Evolutionary conservation across 1,140 invertebrate genomes (phyloP).

Genomic region (Lucilia cuprina): DNA sequence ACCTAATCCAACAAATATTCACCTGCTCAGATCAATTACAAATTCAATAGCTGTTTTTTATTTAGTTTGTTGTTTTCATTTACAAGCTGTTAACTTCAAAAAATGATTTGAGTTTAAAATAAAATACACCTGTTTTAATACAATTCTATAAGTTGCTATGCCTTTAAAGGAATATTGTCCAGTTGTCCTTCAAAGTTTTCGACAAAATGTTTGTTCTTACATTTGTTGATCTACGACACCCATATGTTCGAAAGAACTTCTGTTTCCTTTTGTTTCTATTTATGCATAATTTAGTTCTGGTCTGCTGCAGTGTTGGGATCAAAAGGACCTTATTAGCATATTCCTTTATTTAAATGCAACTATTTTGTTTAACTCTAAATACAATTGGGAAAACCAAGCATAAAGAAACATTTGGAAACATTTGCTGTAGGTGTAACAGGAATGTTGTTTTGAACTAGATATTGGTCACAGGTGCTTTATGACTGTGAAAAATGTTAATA

Average conservation of each 20-base stretch:
- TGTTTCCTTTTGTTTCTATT: not conserved
- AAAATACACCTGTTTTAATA: not conserved
- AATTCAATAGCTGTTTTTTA: not conserved
- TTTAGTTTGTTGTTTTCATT: not conserved
- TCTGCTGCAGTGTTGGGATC: not conserved
- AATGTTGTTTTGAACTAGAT: not conserved
- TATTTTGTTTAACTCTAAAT: not conserved
- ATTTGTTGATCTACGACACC: not conserved
- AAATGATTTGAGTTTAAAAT: not conserved
- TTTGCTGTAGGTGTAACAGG: conserved; percentile 6
- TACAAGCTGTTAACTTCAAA: not conserved
- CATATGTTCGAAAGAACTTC: not conserved
- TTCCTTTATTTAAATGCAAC: not conserved
- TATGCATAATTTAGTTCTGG: conserved; percentile 28
- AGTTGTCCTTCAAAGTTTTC: not conserved
- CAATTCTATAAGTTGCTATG: not conserved
- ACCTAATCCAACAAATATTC: not conserved
- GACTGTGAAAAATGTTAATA: not conserved
- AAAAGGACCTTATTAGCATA: conserved; percentile 23
- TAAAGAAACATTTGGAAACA: too few species aligned
- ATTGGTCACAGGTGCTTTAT: conserved; percentile 2
- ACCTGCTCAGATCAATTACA: not conserved
- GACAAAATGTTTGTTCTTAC: not conserved
- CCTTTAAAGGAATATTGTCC: not conserved
- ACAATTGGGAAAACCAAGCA: not conserved